Evolutionary conservation across 2,888 invertebrate species (phyloP).

Genomic region (Lepidocyrtoides sp.): DNA sequence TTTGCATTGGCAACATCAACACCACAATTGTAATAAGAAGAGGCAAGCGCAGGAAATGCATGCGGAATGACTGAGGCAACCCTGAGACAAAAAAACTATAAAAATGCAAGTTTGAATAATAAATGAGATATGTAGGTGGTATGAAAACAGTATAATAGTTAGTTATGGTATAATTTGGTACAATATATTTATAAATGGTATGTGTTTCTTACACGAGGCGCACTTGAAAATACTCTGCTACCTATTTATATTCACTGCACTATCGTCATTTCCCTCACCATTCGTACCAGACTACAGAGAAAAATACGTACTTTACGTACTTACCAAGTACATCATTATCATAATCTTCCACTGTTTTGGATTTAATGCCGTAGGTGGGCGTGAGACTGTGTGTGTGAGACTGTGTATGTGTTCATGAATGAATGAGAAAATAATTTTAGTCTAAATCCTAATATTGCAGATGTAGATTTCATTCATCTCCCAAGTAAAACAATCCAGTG

Average conservation of each 20-base stretch:
- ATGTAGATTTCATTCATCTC: neutral
- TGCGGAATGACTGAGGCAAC: neutral
- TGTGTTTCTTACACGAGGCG: neutral
- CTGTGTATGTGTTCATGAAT: neutral
- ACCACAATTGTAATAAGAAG: neutral
- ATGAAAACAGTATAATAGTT: neutral
- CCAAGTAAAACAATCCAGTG: neutral
- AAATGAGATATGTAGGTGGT: conserved; percentile 37
- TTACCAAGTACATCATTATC: neutral
- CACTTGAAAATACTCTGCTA: no score
- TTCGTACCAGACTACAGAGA: neutral
- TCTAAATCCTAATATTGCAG: neutral
- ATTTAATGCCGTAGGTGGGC: conserved; percentile 18
- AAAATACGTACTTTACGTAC: neutral
- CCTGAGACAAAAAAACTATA: conserved; percentile 38
- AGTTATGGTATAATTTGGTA: neutral
- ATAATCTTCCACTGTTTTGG: conserved; percentile 18
- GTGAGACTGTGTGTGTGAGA: neutral
- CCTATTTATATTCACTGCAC: neutral
- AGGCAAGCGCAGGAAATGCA: neutral
- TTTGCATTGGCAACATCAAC: conserved; percentile 1
- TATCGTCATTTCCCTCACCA: neutral
- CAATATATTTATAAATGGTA: neutral
- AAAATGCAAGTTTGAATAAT: conserved; percentile 49
- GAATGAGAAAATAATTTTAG: conserved; percentile 7